A percentile compares a stretch with the other conserved stretches of the same genome.
These are phyloP conservation scores for Rhopalosiphum padi DNA, from an alignment of 1,140 invertebrate genomes.

Conservation along the genomic window DNA sequence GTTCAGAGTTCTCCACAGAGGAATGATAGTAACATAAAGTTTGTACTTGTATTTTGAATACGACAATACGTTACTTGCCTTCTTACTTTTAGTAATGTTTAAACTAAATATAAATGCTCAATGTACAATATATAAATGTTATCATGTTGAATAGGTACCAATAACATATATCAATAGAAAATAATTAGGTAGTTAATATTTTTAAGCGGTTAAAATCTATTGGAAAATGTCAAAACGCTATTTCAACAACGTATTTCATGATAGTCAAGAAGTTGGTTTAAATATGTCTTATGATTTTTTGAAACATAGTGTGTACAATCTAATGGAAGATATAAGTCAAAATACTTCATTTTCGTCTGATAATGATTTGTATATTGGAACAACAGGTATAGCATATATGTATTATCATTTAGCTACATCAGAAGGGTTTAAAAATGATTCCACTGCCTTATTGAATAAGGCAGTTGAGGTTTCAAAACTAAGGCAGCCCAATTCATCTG, in stretches of 20 bases:
- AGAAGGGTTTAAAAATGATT: constrained; percentile 20
- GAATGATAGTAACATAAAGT: background rate
- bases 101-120: background rate
- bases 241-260: background rate
- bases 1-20: background rate
- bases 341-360: constrained; percentile 61
- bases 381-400: constrained; percentile 68
- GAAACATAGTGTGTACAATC: background rate
- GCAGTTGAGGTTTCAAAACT: background rate
- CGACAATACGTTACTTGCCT: background rate
- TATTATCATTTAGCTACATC: constrained; percentile 67
- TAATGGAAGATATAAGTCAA: background rate
- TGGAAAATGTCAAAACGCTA: constrained; percentile 40
- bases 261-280: background rate
- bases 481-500: background rate
- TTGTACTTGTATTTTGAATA: background rate
- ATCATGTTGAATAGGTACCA: background rate
- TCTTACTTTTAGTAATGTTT: background rate
- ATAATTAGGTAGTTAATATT: background rate
- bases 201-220: background rate
- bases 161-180: background rate
- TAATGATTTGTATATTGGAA: constrained; percentile 68
- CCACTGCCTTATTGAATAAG: background rate
- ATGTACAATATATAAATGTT: background rate
- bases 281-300: background rate